Evolutionary conservation across 2,113 vertebrate species (phyloP).

Genomic region (Ivindomyrus marchei): DNA sequence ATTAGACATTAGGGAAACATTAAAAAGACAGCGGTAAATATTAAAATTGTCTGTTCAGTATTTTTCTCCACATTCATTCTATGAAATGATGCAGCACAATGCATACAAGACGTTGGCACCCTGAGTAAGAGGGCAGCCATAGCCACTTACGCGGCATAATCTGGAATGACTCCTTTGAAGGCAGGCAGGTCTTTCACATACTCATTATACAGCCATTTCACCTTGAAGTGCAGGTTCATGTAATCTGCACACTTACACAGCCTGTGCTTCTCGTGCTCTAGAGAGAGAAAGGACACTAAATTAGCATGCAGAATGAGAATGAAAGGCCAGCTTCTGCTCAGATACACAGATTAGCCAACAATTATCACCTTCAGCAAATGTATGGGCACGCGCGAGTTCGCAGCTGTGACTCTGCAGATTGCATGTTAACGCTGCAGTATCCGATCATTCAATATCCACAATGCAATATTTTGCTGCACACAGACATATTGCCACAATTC

Average conservation of each 20-base stretch:
- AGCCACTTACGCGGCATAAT: slow-evolving; percentile 85
- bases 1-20: background rate
- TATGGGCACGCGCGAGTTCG: background rate
- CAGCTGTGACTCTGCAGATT: background rate
- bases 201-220: slow-evolving; percentile 96
- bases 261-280: slow-evolving; percentile 90
- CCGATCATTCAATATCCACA: background rate
- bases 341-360: background rate
- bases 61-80: background rate
- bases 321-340: background rate
- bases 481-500: background rate
- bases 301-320: background rate
- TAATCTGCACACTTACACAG: slow-evolving; percentile 97
- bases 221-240: slow-evolving; percentile 99
- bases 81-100: background rate
- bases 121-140: background rate
- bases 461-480: background rate
- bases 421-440: background rate
- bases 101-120: background rate
- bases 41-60: background rate
- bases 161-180: slow-evolving; percentile 75
- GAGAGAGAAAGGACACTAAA: background rate
- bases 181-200: slow-evolving; percentile 81
- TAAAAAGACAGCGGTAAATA: background rate
- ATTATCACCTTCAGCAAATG: background rate